phyloP scores from a whole-genome alignment of 1,140 invertebrate species.

The Contarinia nasturtii region DNA sequence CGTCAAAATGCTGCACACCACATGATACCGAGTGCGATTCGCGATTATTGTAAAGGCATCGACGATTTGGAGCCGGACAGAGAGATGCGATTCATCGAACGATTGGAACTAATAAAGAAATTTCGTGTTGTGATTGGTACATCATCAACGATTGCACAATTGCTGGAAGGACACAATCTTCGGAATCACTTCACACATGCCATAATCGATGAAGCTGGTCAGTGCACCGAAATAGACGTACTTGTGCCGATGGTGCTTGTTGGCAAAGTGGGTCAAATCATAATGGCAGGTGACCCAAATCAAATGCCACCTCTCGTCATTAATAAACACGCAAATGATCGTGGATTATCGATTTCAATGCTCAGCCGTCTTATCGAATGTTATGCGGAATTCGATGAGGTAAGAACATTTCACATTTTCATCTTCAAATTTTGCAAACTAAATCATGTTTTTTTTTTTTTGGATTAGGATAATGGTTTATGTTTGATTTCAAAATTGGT shows the following conservation, averaged over 20 bases:
- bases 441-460: not conserved
- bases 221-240: slow-evolving; percentile 74
- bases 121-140: slow-evolving; percentile 68
- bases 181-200: slow-evolving; percentile 69
- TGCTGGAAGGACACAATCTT: slow-evolving; percentile 44
- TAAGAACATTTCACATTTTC: too few relatives aligned
- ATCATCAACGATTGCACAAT: slow-evolving; percentile 45
- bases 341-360: slow-evolving; percentile 49
- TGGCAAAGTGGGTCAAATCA: slow-evolving; percentile 38
- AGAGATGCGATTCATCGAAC: slow-evolving; percentile 28
- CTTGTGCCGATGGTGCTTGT: slow-evolving; percentile 47
- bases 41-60: slow-evolving; percentile 25
- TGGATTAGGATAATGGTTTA: slow-evolving; percentile 27
- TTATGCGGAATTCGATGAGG: slow-evolving; percentile 18
- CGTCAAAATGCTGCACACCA: slow-evolving; percentile 44
- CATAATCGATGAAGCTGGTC: slow-evolving; percentile 80
- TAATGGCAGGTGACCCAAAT: slow-evolving; percentile 79
- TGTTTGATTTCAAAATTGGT: slow-evolving; percentile 48
- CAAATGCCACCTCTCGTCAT: slow-evolving; percentile 74
- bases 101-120: slow-evolving; percentile 35
- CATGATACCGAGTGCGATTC: slow-evolving; percentile 41
- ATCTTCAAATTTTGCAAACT: too few relatives aligned
- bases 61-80: slow-evolving; percentile 17
- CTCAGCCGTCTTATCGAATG: slow-evolving; percentile 44
- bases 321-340: slow-evolving; percentile 37